phyloP scores from a whole-genome alignment of 2,797 vertebrate genomes.

The Halcyon smyrnensis region DNA sequence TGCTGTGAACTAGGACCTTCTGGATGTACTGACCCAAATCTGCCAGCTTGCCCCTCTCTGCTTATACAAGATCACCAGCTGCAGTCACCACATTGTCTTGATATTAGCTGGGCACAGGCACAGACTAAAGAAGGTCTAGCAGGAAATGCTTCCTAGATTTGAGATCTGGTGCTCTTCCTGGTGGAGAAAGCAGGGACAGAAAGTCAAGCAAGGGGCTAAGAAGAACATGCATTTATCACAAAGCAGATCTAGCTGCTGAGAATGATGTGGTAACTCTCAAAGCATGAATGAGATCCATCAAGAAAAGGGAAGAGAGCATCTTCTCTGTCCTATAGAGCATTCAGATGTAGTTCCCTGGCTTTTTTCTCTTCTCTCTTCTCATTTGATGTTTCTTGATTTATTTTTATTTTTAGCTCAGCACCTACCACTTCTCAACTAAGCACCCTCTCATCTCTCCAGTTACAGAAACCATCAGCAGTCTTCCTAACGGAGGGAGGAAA shows the following conservation, averaged over 20 bases:
- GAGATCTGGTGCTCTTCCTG: background rate
- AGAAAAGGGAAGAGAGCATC: background rate
- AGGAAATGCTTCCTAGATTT: background rate
- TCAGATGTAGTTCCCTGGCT: background rate
- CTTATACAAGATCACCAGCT: background rate
- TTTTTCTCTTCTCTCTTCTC: background rate
- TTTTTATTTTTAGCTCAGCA: background rate
- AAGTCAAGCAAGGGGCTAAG: background rate
- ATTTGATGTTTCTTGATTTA: background rate
- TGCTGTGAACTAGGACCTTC: background rate
- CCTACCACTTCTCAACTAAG: background rate
- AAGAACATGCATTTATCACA: background rate
- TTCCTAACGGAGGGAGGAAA: background rate
- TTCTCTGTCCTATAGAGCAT: background rate
- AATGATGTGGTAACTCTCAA: background rate
- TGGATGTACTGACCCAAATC: background rate
- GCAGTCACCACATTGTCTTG: background rate
- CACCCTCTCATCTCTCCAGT: background rate
- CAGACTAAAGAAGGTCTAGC: background rate
- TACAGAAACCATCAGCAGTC: background rate
- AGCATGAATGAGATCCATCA: background rate
- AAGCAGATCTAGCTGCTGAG: background rate
- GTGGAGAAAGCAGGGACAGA: background rate
- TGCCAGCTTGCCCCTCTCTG: background rate
- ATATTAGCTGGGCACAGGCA: background rate